These are phyloP conservation scores for Conus ventricosus DNA, from an alignment of 1,140 invertebrate genomes.

Conservation along the genomic window DNA sequence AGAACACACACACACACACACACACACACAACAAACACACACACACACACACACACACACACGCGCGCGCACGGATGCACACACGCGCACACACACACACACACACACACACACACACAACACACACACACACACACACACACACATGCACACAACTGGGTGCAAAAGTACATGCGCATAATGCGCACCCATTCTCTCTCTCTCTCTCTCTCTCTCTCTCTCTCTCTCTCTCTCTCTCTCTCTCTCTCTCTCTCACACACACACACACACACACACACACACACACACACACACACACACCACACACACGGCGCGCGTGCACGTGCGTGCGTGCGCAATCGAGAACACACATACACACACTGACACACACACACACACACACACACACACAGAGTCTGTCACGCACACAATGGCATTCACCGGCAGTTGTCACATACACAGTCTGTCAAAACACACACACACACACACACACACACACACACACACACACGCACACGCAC, in stretches of 20 bases:
- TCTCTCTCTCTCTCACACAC: background rate
- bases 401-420: too few relatives aligned
- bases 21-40: background rate
- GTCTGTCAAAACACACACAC: background rate
- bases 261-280: constrained; percentile 15
- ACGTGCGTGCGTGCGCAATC: background rate
- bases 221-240: background rate
- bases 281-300: background rate
- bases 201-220: background rate
- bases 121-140: too few relatives aligned
- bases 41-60: background rate
- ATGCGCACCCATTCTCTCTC: too few relatives aligned
- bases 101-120: too few relatives aligned
- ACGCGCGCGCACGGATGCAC: too few relatives aligned
- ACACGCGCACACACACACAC: too few relatives aligned
- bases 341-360: constrained; percentile 9
- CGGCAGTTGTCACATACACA: too few relatives aligned
- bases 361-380: constrained; percentile 15
- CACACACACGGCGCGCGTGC: background rate
- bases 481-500: background rate
- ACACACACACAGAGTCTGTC: too few relatives aligned
- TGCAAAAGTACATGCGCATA: too few relatives aligned
- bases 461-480: constrained; percentile 1
- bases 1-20: background rate
- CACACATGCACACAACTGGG: too few relatives aligned